Evolutionary conservation across 2,113 vertebrate genomes (phyloP).

Genomic region (Elaphurus davidianus): DNA sequence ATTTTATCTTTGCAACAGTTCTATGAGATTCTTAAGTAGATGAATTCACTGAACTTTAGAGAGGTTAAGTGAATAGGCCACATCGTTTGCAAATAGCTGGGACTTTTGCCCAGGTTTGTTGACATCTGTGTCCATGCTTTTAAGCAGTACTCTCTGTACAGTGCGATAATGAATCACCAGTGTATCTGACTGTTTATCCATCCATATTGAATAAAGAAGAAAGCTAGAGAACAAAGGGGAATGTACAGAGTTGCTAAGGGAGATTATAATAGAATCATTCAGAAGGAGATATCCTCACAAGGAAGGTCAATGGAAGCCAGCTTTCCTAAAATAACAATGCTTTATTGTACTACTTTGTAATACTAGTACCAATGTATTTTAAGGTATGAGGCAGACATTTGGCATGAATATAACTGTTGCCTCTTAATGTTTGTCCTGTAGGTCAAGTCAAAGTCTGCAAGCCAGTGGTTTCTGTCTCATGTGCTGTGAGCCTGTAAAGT

Average conservation of each 20-base stretch:
- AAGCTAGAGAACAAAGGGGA: conserved; percentile 27
- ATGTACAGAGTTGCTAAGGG: background rate
- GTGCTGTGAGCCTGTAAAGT: background rate
- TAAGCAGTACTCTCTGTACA: background rate
- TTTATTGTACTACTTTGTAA: conserved; percentile 12
- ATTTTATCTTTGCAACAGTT: background rate
- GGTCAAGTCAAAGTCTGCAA: background rate
- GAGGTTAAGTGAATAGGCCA: background rate
- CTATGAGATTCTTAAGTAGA: background rate
- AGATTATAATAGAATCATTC: conserved; percentile 31
- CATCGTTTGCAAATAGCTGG: background rate
- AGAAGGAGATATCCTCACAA: background rate
- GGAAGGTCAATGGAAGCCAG: conserved; percentile 22
- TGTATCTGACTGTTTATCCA: background rate
- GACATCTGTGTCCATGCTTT: background rate
- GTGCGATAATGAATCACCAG: background rate
- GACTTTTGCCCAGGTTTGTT: background rate
- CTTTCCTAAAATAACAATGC: conserved; percentile 30
- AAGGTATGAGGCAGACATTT: background rate
- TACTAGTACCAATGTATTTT: conserved; percentile 23
- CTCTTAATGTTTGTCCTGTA: background rate
- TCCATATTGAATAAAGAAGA: conserved; percentile 20
- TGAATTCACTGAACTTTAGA: background rate
- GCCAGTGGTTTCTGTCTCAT: background rate
- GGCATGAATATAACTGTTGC: background rate